Percentiles rank a stretch among this genome's conserved stretches.
Conservation (phyloP, 1,140 invertebrate species). For the Venturia canescens region DNA sequence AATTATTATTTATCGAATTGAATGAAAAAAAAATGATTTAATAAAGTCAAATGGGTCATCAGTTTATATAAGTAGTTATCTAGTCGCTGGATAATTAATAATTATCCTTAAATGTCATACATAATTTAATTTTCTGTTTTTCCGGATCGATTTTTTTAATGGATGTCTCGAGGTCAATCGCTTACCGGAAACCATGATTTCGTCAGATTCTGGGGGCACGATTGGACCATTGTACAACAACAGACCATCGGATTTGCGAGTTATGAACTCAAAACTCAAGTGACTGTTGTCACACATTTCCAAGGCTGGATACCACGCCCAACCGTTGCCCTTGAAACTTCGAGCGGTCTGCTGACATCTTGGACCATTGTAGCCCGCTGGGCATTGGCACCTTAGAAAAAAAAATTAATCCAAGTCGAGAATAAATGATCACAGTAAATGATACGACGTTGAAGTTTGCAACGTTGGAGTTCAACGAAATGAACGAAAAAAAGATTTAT, state of each 20-base stretch:
- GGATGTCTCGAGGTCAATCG: neutral
- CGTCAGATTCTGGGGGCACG: constrained; percentile 91
- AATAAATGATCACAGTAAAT: too few species aligned
- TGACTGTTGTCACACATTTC: constrained; percentile 98
- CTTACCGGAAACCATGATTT: constrained; percentile 88
- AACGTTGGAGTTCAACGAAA: too few species aligned
- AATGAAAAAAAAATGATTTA: too few species aligned
- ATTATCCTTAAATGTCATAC: too few species aligned
- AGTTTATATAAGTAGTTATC: too few species aligned
- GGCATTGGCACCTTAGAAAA: constrained; percentile 87
- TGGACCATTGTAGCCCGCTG: constrained; percentile 93
- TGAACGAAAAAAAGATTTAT: too few species aligned
- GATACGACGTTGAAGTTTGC: too few species aligned
- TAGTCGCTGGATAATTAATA: too few species aligned
- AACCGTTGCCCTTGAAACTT: constrained; percentile 94
- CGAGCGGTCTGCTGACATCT: constrained; percentile 96
- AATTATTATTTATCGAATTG: too few species aligned
- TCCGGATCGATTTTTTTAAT: too few species aligned
- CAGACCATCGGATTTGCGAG: constrained; percentile 92
- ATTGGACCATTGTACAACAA: constrained; percentile 98
- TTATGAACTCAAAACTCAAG: constrained; percentile 96
- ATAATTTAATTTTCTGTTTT: too few species aligned
- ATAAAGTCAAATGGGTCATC: too few species aligned
- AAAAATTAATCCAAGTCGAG: neutral
- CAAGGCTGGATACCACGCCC: constrained; percentile 96